These are phyloP conservation scores for Crocidura indochinensis DNA, from an alignment of 2,797 vertebrate genomes.

Conservation along the genomic window DNA sequence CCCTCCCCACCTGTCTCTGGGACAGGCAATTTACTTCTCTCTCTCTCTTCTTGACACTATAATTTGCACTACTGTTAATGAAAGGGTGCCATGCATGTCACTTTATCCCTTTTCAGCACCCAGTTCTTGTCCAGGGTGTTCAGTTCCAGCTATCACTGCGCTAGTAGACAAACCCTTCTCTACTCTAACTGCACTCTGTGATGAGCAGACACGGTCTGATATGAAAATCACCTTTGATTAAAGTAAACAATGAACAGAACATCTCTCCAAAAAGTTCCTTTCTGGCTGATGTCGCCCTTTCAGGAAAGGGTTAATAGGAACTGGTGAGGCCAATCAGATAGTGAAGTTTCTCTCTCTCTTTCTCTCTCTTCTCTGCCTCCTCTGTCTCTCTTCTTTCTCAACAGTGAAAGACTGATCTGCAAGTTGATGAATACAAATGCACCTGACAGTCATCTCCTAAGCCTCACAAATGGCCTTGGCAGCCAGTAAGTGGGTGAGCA, in stretches of 20 bases:
- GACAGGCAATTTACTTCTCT: no score
- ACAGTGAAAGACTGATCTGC: conserved; percentile 42
- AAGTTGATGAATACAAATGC: conserved; percentile 75
- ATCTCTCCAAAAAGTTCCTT: conserved; percentile 12
- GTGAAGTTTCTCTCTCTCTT: neutral
- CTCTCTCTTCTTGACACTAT: no score
- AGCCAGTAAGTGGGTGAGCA: conserved; percentile 49
- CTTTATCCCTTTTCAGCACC: no score
- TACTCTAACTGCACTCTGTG: no score
- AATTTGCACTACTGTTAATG: no score
- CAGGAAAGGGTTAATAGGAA: conserved; percentile 66
- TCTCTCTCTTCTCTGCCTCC: no score
- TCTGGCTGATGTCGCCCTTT: neutral
- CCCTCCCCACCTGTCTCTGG: no score
- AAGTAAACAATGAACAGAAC: neutral
- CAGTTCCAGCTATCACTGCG: no score
- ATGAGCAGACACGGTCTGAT: neutral
- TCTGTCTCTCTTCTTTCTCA: conserved; percentile 34
- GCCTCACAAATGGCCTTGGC: conserved; percentile 73
- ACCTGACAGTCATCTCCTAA: conserved; percentile 34
- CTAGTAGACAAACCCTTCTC: no score
- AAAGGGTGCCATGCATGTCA: no score
- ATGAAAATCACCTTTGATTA: conserved; percentile 39
- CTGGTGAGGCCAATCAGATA: conserved; percentile 24
- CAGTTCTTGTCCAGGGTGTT: no score